Evolutionary conservation across 2,797 vertebrate genomes (phyloP).

Genomic region (Buphagus erythrorhynchus): DNA sequence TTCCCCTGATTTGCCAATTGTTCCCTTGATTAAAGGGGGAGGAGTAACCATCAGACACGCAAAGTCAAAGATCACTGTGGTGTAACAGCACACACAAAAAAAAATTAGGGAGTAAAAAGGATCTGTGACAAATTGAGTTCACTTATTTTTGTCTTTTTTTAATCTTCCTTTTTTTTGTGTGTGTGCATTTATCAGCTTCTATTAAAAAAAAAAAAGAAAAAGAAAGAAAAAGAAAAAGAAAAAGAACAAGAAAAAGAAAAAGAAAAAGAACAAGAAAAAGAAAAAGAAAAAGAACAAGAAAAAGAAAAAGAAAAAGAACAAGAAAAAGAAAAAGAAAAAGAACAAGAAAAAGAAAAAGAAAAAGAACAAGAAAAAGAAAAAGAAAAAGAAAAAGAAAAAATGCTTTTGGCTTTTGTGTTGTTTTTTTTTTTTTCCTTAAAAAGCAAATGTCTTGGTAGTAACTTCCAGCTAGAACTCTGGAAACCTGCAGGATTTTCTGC

Average conservation of each 20-base stretch:
- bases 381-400: not conserved
- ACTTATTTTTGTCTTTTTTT: not conserved
- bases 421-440: not conserved
- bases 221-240: too few relatives aligned
- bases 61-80: not conserved
- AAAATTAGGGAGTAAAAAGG: not conserved
- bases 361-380: not conserved
- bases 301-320: not conserved
- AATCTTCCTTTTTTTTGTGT: rapidly evolving
- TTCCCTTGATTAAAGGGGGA: not conserved
- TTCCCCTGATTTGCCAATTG: not conserved
- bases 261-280: not conserved
- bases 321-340: not conserved
- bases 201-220: not conserved
- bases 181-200: not conserved
- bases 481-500: not conserved
- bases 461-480: not conserved
- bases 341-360: not conserved
- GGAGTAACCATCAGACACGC: not conserved
- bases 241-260: too few relatives aligned
- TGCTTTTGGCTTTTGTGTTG: rapidly evolving
- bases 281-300: not conserved
- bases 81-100: not conserved
- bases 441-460: not conserved
- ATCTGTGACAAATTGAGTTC: not conserved